A percentile compares a stretch with the other conserved stretches of the same genome.
Conservation (phyloP, 2,797 vertebrate species). For the Falco rusticolus region DNA sequence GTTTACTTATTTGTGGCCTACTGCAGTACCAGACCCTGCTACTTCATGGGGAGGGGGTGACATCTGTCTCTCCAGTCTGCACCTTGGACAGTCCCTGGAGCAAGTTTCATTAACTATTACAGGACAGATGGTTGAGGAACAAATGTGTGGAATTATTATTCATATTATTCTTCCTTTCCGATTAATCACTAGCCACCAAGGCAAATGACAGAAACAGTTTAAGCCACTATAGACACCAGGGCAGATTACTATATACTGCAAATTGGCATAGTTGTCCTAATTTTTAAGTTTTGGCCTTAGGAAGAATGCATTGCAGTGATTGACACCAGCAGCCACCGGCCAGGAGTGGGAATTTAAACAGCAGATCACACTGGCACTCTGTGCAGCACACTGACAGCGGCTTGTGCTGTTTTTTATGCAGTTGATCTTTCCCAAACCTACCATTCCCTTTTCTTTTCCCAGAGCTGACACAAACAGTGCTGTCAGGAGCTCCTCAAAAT, state of each 20-base stretch:
- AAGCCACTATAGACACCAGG: neutral
- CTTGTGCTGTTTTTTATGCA: neutral
- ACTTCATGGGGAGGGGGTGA: accelerated
- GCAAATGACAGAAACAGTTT: neutral
- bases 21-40: neutral
- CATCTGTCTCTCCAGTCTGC: neutral
- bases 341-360: neutral
- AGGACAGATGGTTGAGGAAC: neutral
- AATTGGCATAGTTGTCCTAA: neutral
- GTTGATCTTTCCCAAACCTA: neutral
- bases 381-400: neutral
- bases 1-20: neutral
- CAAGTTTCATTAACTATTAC: neutral
- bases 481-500: neutral
- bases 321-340: neutral
- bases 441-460: neutral
- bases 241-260: neutral
- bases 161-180: neutral
- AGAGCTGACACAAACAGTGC: neutral
- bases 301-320: neutral
- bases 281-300: neutral
- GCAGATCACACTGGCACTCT: neutral
- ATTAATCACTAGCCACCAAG: neutral
- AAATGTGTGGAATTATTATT: neutral
- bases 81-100: neutral